Conservation (phyloP, 2,797 vertebrate genomes). For the Rhinichthys osculus region DNA sequence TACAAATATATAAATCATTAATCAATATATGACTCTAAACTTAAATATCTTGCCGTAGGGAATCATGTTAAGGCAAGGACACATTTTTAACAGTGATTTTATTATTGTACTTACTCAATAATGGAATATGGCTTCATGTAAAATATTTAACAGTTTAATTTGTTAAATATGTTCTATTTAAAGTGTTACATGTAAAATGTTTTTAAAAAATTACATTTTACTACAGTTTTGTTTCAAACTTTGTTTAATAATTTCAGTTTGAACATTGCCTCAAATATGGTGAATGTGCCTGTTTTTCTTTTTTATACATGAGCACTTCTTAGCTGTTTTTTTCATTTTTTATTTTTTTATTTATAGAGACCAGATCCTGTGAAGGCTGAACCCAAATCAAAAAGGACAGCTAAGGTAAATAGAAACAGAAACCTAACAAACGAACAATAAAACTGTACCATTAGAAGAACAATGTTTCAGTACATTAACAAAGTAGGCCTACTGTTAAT, state of each 20-base stretch:
- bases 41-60: too few species aligned
- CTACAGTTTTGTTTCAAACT: not conserved
- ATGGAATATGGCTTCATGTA: not conserved
- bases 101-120: not conserved
- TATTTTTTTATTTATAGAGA: slow-evolving; percentile 73
- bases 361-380: slow-evolving; percentile 82
- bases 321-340: too few species aligned
- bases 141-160: not conserved
- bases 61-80: not conserved
- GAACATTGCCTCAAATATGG: not conserved
- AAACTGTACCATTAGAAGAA: not conserved
- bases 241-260: not conserved
- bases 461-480: not conserved
- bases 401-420: slow-evolving; percentile 79
- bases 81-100: not conserved
- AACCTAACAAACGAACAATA: not conserved
- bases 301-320: not conserved
- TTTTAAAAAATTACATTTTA: too few species aligned
- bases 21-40: not conserved
- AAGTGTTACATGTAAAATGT: too few species aligned
- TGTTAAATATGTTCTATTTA: too few species aligned
- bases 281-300: not conserved
- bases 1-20: not conserved
- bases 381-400: slow-evolving; percentile 89
- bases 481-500: not conserved